Conservation (phyloP, 2,113 vertebrate genomes). For the Corydoras maculifer region DNA sequence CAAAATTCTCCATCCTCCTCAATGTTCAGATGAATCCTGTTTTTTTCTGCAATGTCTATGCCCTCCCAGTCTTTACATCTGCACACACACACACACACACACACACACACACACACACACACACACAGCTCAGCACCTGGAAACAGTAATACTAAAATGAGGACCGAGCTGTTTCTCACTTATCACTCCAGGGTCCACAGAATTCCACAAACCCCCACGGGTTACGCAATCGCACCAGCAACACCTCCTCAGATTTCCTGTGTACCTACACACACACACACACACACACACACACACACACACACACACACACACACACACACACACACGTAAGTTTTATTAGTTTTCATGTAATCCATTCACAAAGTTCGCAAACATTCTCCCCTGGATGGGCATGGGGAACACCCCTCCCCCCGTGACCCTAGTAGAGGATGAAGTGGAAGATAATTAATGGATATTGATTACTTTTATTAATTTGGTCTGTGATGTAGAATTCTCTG, state of each 20-base stretch:
- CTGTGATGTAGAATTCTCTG: no score
- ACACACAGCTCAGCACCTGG: neutral
- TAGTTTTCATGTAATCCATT: no score
- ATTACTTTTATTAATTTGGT: no score
- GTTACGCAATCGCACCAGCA: slow-evolving; percentile 66
- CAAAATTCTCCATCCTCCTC: slow-evolving; percentile 75
- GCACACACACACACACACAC: slow-evolving; percentile 21
- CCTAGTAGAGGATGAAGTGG: no score
- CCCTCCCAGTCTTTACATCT: slow-evolving; percentile 64
- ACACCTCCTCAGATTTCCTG: slow-evolving; percentile 46
- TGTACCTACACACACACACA: slow-evolving; percentile 52
- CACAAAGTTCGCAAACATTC: no score
- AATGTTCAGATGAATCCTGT: slow-evolving; percentile 56
- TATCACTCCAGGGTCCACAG: slow-evolving; percentile 71
- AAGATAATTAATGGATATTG: no score
- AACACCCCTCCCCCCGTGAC: no score
- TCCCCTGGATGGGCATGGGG: no score
- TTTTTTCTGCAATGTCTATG: slow-evolving; percentile 56
- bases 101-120: neutral
- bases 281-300: neutral
- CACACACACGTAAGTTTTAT: neutral
- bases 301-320: slow-evolving; percentile 5
- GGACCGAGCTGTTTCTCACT: slow-evolving; percentile 49
- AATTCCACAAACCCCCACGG: slow-evolving; percentile 76
- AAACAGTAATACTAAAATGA: slow-evolving; percentile 8